Evolutionary conservation across 1,140 invertebrate genomes (phyloP).

Genomic region (Trichoplusia ni): DNA sequence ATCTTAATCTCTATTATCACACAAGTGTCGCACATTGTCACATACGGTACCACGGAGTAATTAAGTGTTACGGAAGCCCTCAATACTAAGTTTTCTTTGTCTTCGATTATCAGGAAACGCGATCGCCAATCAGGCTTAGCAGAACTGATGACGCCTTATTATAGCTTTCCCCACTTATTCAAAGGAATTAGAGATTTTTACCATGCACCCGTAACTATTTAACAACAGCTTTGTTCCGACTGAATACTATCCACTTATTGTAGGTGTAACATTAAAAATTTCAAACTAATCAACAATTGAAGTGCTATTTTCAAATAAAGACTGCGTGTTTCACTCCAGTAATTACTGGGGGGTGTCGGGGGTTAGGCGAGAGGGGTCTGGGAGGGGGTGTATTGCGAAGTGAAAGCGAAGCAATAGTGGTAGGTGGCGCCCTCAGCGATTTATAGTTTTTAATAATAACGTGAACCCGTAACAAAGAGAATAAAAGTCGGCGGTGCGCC

Average conservation of each 20-base stretch:
- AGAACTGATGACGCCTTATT: slow-evolving; percentile 4
- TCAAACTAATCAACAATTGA: slow-evolving; percentile 42
- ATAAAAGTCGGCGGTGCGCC: slow-evolving; percentile 69
- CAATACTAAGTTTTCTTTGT: too few species aligned
- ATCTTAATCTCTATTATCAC: too few species aligned
- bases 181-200: not conserved
- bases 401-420: slow-evolving; percentile 76
- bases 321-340: slow-evolving; percentile 47
- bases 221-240: not conserved
- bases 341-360: slow-evolving; percentile 41
- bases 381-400: slow-evolving; percentile 53
- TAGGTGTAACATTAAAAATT: slow-evolving; percentile 33
- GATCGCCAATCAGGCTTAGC: not conserved
- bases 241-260: slow-evolving; percentile 4
- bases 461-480: slow-evolving; percentile 77
- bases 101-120: too few species aligned
- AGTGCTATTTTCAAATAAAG: slow-evolving; percentile 48
- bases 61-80: too few species aligned
- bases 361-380: slow-evolving; percentile 12
- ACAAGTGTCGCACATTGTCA: too few species aligned
- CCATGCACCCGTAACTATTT: not conserved
- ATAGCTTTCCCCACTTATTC: not conserved
- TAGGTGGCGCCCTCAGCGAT: slow-evolving; percentile 77
- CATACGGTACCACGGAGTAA: too few species aligned
- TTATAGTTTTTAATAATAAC: slow-evolving; percentile 82